These are phyloP conservation scores for Eudemis profundana DNA, from an alignment of 2,888 invertebrate species.

Conservation along the genomic window DNA sequence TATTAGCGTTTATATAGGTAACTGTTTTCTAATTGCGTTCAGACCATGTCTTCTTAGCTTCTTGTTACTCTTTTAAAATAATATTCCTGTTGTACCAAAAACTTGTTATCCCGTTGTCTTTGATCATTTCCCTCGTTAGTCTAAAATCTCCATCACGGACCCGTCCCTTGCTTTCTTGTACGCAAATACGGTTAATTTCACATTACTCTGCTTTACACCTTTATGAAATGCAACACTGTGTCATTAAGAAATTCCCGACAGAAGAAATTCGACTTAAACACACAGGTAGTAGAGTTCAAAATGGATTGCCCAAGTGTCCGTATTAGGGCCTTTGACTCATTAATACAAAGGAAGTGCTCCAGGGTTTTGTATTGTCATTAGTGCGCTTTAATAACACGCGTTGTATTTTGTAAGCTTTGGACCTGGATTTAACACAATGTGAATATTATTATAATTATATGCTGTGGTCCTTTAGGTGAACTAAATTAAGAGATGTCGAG, in stretches of 20 bases:
- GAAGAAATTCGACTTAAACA: not conserved
- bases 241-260: constrained; percentile 16
- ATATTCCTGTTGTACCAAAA: not conserved
- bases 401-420: constrained; percentile 22
- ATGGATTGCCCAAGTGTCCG: constrained; percentile 36
- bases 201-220: constrained; percentile 43
- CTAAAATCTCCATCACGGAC: constrained; percentile 23
- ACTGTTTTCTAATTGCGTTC: no score
- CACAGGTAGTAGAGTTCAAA: not conserved
- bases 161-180: constrained; percentile 23
- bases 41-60: no score
- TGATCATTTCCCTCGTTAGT: constrained; percentile 41
- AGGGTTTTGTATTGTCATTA: constrained; percentile 56
- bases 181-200: constrained; percentile 42
- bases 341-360: constrained; percentile 60
- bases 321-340: constrained; percentile 58
- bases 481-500: no score
- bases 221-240: constrained; percentile 44
- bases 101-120: constrained; percentile 17
- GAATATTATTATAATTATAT: not conserved
- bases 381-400: constrained; percentile 55
- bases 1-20: no score
- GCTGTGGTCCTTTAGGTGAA: not conserved
- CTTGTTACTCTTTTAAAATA: not conserved
- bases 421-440: constrained; percentile 1